These are phyloP conservation scores for Torymus auratus DNA, from an alignment of 2,888 invertebrate genomes.

Conservation along the genomic window DNA sequence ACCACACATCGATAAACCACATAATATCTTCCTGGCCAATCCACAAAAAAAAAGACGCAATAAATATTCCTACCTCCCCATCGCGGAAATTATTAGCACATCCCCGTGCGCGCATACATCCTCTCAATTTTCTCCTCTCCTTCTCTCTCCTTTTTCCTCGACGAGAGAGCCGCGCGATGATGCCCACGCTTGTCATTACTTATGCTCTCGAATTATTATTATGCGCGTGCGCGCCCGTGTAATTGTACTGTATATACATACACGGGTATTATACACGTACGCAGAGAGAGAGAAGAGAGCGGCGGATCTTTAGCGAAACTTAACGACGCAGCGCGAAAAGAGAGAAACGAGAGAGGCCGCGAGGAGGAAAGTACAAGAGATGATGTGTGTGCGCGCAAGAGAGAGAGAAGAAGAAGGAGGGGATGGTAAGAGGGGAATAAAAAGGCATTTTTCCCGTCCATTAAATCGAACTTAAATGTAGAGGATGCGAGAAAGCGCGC, in stretches of 20 bases:
- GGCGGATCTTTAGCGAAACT: slow-evolving; percentile 53
- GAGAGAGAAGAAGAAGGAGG: not conserved
- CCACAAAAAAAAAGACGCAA: not conserved
- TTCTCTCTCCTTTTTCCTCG: not conserved
- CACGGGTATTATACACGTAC: slow-evolving; percentile 5
- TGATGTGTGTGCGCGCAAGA: slow-evolving; percentile 6
- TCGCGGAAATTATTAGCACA: slow-evolving; percentile 38
- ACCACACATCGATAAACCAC: too few relatives aligned
- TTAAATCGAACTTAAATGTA: slow-evolving; percentile 42
- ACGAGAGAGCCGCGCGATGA: slow-evolving; percentile 6
- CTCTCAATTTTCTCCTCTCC: slow-evolving; percentile 33
- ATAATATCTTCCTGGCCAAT: too few relatives aligned
- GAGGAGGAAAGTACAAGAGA: not conserved
- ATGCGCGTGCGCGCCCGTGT: slow-evolving; percentile 16
- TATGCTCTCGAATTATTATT: slow-evolving; percentile 56
- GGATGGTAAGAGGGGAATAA: slow-evolving; percentile 33
- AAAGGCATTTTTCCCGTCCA: slow-evolving; percentile 51
- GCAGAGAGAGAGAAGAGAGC: not conserved
- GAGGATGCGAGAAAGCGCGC: not conserved
- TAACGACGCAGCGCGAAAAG: slow-evolving; percentile 46
- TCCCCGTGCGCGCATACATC: not conserved
- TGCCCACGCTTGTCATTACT: slow-evolving; percentile 56
- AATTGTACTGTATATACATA: slow-evolving; percentile 16
- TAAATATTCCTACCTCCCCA: slow-evolving; percentile 8
- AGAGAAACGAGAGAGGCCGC: not conserved